Conservation (phyloP, 2,888 invertebrate genomes). For the Drosophila sordidula region DNA sequence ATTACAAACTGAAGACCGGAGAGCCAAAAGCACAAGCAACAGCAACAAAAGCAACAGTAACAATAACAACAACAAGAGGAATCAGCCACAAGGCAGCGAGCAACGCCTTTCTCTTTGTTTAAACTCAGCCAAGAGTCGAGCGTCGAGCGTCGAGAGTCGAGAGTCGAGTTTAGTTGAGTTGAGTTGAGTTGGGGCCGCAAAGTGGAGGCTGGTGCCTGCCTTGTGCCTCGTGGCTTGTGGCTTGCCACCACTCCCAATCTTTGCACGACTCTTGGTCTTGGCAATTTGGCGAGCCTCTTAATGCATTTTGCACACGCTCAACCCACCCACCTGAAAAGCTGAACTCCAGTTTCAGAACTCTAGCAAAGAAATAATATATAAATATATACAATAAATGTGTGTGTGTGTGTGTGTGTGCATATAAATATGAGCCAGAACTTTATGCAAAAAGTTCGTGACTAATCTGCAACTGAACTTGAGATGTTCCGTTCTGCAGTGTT, state of each 20-base stretch:
- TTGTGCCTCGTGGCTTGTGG: slow-evolving; percentile 27
- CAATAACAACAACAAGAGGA: slow-evolving; percentile 5
- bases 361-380: slow-evolving; percentile 18
- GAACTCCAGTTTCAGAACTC: slow-evolving; percentile 23
- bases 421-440: slow-evolving; percentile 59
- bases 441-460: slow-evolving; percentile 79
- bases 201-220: slow-evolving; percentile 28
- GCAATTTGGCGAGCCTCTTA: slow-evolving; percentile 68
- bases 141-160: slow-evolving; percentile 6
- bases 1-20: slow-evolving; percentile 53
- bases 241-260: slow-evolving; percentile 75
- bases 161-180: slow-evolving; percentile 4
- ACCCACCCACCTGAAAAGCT: slow-evolving; percentile 55
- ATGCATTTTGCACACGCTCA: slow-evolving; percentile 70
- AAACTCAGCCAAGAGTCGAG: slow-evolving; percentile 25
- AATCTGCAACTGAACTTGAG: slow-evolving; percentile 72
- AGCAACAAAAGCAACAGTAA: slow-evolving; percentile 14
- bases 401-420: no score
- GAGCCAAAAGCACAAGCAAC: slow-evolving; percentile 13
- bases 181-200: slow-evolving; percentile 16
- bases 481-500: slow-evolving; percentile 48
- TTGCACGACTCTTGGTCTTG: slow-evolving; percentile 76
- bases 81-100: slow-evolving; percentile 35
- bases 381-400: neutral
- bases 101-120: slow-evolving; percentile 77